phyloP scores from a whole-genome alignment of 2,113 vertebrate genomes.

The Porphyrio hochstetteri region DNA sequence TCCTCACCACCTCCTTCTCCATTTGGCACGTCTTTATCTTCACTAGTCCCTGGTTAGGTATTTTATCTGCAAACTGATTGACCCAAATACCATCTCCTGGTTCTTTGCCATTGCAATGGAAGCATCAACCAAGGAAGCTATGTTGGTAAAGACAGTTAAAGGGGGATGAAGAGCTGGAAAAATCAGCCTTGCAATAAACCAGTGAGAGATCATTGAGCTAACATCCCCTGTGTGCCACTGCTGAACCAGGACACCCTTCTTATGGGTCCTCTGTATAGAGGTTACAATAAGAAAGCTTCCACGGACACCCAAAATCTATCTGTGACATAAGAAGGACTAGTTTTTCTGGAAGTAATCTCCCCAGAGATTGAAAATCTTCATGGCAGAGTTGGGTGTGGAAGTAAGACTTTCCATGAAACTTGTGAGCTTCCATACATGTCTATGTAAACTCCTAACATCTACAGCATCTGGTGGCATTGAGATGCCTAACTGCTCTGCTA shows the following conservation, averaged over 20 bases:
- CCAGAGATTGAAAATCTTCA: rapidly evolving
- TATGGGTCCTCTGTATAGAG: not conserved
- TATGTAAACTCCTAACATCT: not conserved
- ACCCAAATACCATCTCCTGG: rapidly evolving
- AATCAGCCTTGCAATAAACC: not conserved
- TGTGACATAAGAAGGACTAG: rapidly evolving
- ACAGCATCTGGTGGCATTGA: not conserved
- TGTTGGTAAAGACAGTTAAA: not conserved
- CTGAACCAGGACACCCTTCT: not conserved
- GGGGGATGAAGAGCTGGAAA: not conserved
- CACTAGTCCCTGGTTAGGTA: not conserved
- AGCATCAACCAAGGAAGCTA: not conserved
- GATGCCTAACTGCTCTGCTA: not conserved
- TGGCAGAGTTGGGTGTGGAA: not conserved
- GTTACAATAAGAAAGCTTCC: not conserved
- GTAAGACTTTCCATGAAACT: not conserved
- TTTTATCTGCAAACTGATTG: not conserved
- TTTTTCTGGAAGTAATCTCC: rapidly evolving
- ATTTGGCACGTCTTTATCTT: not conserved
- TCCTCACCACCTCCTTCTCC: not conserved
- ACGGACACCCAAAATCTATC: not conserved
- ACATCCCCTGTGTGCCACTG: too few species aligned
- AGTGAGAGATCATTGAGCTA: not conserved
- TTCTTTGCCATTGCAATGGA: not conserved
- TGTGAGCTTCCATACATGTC: not conserved